These are phyloP conservation scores for Pangasius sanitwongsei DNA, from an alignment of 2,797 vertebrate species.

Conservation along the genomic window DNA sequence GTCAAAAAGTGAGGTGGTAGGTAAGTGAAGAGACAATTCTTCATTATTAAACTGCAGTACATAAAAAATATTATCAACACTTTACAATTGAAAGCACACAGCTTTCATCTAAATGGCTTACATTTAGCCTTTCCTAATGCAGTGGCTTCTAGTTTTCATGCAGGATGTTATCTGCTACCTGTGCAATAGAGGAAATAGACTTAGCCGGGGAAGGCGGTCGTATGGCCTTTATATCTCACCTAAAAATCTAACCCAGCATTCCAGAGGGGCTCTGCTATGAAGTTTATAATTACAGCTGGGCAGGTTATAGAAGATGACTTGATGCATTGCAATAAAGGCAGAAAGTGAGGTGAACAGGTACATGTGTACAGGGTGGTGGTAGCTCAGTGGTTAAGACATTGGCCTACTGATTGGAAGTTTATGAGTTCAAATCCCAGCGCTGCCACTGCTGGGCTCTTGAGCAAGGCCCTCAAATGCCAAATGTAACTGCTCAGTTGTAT, in stretches of 20 bases:
- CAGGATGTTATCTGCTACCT: slow-evolving; percentile 35
- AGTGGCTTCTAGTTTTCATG: slow-evolving; percentile 16
- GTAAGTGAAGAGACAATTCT: not conserved
- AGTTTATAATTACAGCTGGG: slow-evolving; percentile 43
- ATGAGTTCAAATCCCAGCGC: not conserved
- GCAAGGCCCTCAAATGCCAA: not conserved
- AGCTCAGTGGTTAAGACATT: not conserved
- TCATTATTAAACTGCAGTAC: not conserved
- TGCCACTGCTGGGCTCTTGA: not conserved
- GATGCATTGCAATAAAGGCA: not conserved
- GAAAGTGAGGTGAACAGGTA: not conserved
- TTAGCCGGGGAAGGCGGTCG: slow-evolving; percentile 48
- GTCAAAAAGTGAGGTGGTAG: not conserved
- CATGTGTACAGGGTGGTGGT: not conserved
- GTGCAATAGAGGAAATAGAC: slow-evolving; percentile 51
- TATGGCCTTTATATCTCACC: slow-evolving; percentile 48
- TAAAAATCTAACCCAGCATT: slow-evolving; percentile 49
- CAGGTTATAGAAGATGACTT: slow-evolving; percentile 24
- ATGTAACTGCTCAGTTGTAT: not conserved
- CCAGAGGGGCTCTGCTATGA: slow-evolving; percentile 22
- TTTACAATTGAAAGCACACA: not conserved
- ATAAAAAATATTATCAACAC: not conserved
- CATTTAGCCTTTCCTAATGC: not conserved
- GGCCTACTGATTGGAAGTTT: not conserved
- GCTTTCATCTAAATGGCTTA: not conserved